These are phyloP conservation scores for Trichogramma pretiosum DNA, from an alignment of 1,140 invertebrate genomes.

Conservation along the genomic window DNA sequence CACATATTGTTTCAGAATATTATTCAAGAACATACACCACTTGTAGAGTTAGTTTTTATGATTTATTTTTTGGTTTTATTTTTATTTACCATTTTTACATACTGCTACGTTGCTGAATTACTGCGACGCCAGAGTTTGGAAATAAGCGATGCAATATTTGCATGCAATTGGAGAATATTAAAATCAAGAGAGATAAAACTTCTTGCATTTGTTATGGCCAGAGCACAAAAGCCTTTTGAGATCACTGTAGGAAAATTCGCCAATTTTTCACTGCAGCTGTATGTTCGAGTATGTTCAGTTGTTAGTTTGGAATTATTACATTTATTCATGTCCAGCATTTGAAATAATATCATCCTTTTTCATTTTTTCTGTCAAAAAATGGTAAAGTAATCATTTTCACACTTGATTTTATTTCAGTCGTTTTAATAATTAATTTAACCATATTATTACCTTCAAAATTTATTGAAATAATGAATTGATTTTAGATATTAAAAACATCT, in stretches of 20 bases:
- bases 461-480: too few relatives aligned
- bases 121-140: constrained; percentile 13
- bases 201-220: constrained; percentile 25
- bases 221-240: constrained; percentile 26
- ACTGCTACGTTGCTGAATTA: constrained; percentile 13
- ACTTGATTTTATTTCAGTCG: too few relatives aligned
- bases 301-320: background rate
- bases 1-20: constrained; percentile 6
- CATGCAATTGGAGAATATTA: constrained; percentile 13
- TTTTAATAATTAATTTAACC: too few relatives aligned
- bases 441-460: too few relatives aligned
- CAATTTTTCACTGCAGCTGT: constrained; percentile 30
- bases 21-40: background rate
- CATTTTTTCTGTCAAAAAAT: too few relatives aligned
- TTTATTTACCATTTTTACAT: constrained; percentile 15
- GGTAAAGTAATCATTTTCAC: too few relatives aligned
- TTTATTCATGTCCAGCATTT: too few relatives aligned
- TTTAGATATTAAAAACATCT: constrained; percentile 44
- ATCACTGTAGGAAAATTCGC: constrained; percentile 17
- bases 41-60: constrained; percentile 13
- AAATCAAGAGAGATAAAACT: constrained; percentile 7
- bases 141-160: constrained; percentile 11
- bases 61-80: constrained; percentile 13
- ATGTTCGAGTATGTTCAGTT: constrained; percentile 41
- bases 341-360: too few relatives aligned